phyloP scores from a whole-genome alignment of 2,113 vertebrate species.

The Setophaga petechia region DNA sequence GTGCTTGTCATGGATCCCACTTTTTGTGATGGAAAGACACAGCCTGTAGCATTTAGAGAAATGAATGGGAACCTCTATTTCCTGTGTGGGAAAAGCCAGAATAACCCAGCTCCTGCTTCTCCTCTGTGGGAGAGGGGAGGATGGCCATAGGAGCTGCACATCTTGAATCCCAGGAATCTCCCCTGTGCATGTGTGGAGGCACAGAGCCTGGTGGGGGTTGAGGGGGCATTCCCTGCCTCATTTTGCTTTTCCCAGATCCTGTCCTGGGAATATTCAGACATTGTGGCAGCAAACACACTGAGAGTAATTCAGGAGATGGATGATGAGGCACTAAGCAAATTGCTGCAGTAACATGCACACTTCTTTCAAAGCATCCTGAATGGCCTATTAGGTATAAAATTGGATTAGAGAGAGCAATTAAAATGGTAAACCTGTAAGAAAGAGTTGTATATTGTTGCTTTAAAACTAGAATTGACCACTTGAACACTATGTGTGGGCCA shows the following conservation, averaged over 20 bases:
- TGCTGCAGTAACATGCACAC: not conserved
- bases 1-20: not conserved
- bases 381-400: slow-evolving; percentile 15
- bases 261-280: not conserved
- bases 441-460: not conserved
- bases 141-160: not conserved
- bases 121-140: not conserved
- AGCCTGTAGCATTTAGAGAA: not conserved
- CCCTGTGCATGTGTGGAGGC: not conserved
- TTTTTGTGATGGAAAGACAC: not conserved
- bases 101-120: not conserved
- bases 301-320: not conserved
- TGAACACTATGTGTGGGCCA: not conserved
- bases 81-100: not conserved
- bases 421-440: slow-evolving; percentile 24
- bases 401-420: slow-evolving; percentile 30
- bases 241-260: not conserved
- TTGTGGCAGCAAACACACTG: not conserved
- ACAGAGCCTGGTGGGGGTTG: not conserved
- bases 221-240: not conserved
- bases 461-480: slow-evolving; percentile 9
- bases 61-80: not conserved
- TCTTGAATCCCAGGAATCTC: not conserved
- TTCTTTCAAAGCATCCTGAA: not conserved
- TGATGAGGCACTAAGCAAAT: not conserved